Evolutionary conservation across 2,113 vertebrate genomes (phyloP).

Genomic region (Channa maculata): DNA sequence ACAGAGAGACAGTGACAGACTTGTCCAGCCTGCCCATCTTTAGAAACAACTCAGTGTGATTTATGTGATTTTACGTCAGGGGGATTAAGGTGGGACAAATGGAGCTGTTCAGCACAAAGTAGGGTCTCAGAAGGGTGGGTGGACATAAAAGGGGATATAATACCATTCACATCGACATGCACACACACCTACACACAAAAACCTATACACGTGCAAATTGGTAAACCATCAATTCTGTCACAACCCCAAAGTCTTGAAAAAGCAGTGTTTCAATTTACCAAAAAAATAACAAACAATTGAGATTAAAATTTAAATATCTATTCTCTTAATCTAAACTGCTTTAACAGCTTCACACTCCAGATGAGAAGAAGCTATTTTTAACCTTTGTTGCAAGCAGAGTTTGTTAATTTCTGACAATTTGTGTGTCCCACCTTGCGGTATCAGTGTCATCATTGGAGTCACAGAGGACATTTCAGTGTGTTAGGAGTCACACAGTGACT

Average conservation of each 20-base stretch:
- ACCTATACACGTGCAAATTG: too few species aligned
- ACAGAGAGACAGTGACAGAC: conserved; percentile 30
- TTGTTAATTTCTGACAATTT: neutral
- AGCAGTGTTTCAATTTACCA: too few species aligned
- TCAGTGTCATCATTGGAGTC: neutral
- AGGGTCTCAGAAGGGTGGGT: conserved; percentile 58
- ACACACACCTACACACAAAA: conserved; percentile 1
- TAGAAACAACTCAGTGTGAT: conserved; percentile 69
- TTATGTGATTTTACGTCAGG: conserved; percentile 73
- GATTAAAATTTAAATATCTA: too few species aligned
- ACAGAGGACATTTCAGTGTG: neutral
- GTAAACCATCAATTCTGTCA: too few species aligned
- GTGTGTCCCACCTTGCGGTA: neutral
- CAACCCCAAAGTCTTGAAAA: too few species aligned
- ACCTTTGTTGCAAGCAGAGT: neutral
- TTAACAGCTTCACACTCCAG: too few species aligned
- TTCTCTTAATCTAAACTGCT: too few species aligned
- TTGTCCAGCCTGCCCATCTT: conserved; percentile 48
- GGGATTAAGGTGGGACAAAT: conserved; percentile 80
- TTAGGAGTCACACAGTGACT: neutral
- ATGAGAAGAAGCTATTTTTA: too few species aligned
- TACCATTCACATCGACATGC: conserved; percentile 6
- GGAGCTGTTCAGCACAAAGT: conserved; percentile 73
- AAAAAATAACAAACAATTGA: too few species aligned
- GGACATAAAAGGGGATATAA: conserved; percentile 67